Base-by-base conservation (phyloP, 2,888 invertebrate species). In the Drosophila cognata region DNA sequence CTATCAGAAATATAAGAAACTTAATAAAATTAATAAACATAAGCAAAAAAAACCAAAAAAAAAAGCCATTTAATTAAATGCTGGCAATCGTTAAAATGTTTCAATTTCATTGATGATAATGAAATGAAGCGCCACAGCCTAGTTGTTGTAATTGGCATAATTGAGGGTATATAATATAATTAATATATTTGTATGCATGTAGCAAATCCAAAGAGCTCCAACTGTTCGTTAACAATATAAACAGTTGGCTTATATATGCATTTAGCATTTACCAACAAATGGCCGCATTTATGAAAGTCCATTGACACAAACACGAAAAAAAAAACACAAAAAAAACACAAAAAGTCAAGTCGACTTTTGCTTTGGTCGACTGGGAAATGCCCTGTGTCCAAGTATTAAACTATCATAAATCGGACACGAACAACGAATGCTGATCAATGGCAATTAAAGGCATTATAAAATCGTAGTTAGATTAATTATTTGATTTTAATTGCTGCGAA, bases 211-310 rank as follows among this genome's bases (percentile, higher is more conserved):
- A 6, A 7, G 28, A 28, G 16, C 29, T 48, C 29, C 63, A 36
- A 46, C 62, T 48, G 63, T 36, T 29, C 36, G 29, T 64, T 25
- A 36, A 18, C 35, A 62, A 48, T 48, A 18, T 18, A 28, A 50
- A 50, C 50, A 48, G 35, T 62, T 36, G 21, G 46, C 63, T 63
- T 48, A 18, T 50, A 28, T 18, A 28, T 28, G 18, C 48, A 50
- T 50, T 50, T 50, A 50, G 25, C 50, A 8, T 8, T 25, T 16
- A 4, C 48, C 8, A 16, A 8, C 25, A 48, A 25, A 16, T 48
- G 16, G 8, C 25, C 48, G 48, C 48, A 48, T 50, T 50, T 18
- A 56, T 56, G 6, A 56, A 21, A 21, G 46, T 13, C 46, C 46
- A 46, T 46, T 46, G 46, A 46, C 46, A 21, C 46, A 46, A 43